Conservation (phyloP, 2,888 invertebrate species). For the Branchipolynoe longqiensis region DNA sequence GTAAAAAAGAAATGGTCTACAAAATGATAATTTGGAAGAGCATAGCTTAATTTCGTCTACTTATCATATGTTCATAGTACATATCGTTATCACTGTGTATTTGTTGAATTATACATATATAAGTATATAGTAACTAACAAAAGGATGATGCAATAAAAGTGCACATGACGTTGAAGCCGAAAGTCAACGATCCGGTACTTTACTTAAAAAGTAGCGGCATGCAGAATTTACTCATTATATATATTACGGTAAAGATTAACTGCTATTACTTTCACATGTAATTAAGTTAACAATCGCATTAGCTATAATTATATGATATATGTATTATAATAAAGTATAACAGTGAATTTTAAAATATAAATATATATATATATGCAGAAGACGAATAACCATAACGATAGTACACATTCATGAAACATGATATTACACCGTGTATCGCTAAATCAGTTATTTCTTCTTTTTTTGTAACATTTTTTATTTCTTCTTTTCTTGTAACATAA, state of each 20-base stretch:
- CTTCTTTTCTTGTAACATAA: conserved; percentile 9
- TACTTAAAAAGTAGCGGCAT: conserved; percentile 17
- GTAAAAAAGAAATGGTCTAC: conserved; percentile 47
- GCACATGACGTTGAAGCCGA: conserved; percentile 25
- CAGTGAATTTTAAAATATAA: conserved; percentile 1
- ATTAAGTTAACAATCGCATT: conserved; percentile 16
- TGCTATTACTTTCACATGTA: conserved; percentile 3
- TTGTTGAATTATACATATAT: not conserved
- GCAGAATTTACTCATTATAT: conserved; percentile 36
- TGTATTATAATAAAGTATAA: conserved; percentile 27
- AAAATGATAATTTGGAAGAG: conserved; percentile 53
- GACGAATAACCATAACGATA: conserved; percentile 1
- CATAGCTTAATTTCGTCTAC: conserved; percentile 25
- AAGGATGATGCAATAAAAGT: conserved; percentile 33
- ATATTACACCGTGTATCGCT: conserved; percentile 39
- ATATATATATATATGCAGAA: conserved; percentile 5
- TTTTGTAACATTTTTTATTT: conserved; percentile 18
- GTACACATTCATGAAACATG: conserved; percentile 17
- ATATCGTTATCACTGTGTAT: conserved; percentile 22
- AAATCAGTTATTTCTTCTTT: conserved; percentile 4
- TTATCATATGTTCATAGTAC: not conserved
- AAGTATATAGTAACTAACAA: conserved; percentile 11
- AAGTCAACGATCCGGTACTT: not conserved
- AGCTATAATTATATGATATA: conserved; percentile 31
- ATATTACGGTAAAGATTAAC: conserved; percentile 9